A percentile compares a stretch with the other conserved stretches of the same genome.
Evolutionary conservation across 2,797 vertebrate genomes (phyloP).

Genomic region (Pelochelys cantorii): DNA sequence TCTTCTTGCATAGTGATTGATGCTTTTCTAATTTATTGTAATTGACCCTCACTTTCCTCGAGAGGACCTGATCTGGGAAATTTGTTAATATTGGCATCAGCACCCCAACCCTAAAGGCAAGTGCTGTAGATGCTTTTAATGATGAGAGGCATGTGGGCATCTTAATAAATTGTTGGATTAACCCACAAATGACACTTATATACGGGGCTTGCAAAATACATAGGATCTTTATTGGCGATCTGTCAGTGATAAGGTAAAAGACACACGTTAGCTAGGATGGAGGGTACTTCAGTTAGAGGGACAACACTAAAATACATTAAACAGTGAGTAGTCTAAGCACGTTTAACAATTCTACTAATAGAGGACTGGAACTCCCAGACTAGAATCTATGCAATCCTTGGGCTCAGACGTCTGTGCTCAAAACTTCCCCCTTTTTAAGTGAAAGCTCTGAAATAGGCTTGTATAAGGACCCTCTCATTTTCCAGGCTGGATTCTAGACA

Average conservation of each 20-base stretch:
- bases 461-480: background rate
- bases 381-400: background rate
- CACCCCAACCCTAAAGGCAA: background rate
- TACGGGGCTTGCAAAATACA: background rate
- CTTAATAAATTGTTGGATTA: background rate
- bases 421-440: background rate
- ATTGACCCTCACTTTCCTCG: background rate
- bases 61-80: background rate
- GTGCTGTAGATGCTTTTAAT: fast-evolving
- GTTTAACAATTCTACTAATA: background rate
- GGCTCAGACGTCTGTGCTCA: background rate
- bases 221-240: background rate
- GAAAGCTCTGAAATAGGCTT: background rate
- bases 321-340: background rate
- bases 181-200: background rate
- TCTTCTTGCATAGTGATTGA: background rate
- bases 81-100: background rate
- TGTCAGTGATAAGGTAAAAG: background rate
- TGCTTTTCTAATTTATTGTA: slow-evolving; percentile 14
- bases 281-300: background rate
- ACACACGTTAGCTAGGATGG: background rate
- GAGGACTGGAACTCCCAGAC: fast-evolving
- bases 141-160: background rate
- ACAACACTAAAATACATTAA: background rate
- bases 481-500: background rate